Base-by-base conservation (phyloP, 2,797 vertebrate species). In the Phrynocephalus forsythii region DNA sequence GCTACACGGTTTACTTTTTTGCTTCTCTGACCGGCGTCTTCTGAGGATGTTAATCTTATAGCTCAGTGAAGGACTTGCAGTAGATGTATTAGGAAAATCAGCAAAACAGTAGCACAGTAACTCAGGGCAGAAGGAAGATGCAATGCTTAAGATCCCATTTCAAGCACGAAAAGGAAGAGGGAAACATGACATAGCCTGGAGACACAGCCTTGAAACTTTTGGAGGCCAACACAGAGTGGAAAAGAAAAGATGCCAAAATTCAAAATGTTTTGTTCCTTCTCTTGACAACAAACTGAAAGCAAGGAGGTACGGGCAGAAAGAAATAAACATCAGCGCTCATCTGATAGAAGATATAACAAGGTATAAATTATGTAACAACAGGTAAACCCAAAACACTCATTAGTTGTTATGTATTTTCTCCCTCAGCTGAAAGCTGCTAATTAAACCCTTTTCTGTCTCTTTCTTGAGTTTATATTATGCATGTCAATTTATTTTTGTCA, bases 321-420 rank as follows among this genome's bases (percentile, higher is more conserved):
- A 88, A 85, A 94, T 90, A 84, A 0, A 68, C 92, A 84, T 88
- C 63, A 88, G 76, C 77, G 68, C 86, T 86, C 92, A 92, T 94
- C 91, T 95, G 94, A 96, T 90, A 95, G 96, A 97, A 96, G 95
- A 93, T 79, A 91, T 93, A 97, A 95, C 92, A 95, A 95, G 94
- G 93, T 90, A 94, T 95, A 92, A 97, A 96, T 96, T 95, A 95
- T 63, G 79, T 83, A 97, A 96, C 95, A 96, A 94, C 95, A 94
- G 95, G 96, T 96, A 95, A 92, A 96, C 90, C 60, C 95, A 94
- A 95, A 94, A 93, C 92, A 94, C 90, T 96, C 95, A 94, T 97
- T 96, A 95, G 93, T 95, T 94, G 79, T 95, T 90, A 89, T 91
- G 94, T 88, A 95, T 95, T 96, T 95, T 84, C 95, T 96, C 92